Evolutionary conservation across 2,888 invertebrate genomes (phyloP), one percentile per base, ranked within the genome.

Genomic region (Podabrus alpinus): DNA sequence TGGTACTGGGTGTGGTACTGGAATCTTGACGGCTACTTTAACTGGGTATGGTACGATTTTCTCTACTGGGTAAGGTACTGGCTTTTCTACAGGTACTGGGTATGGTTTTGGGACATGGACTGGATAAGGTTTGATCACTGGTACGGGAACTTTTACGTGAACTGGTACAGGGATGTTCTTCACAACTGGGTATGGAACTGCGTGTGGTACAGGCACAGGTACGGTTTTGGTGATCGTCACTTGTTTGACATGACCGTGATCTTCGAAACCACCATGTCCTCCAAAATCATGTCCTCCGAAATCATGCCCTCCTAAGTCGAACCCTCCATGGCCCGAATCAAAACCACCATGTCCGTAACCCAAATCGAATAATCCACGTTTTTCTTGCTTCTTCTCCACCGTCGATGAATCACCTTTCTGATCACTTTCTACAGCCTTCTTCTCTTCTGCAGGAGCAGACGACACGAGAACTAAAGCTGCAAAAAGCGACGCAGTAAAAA

Each of bases 181-280:
- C 86, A 93, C 93, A n/a, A 86, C 82, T 45, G 82, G 83, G 59
- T 83, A 81, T 15, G 88, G 89, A 10, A 94, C 93, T 68, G 94
- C 93, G 86, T 94, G 77, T 79, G 89, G 89, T 74, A 88, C 88
- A 60, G 88, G 91, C 79, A 90, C 88, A 21, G 88, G 90, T 67
- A 91, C 89, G 80, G 90, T 90, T 85, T 92, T 92, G 78, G 91
- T 89, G 68, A 92, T 88, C 66, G 92, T 92, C 85, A 92, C 88
- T 79, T 84, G 81, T 68, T 74, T 74, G 61, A 74, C 70, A 15
- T 75, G 82, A 25, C 72, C 70, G 21, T 75, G 72, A 15, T 72
- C 69, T 69, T 72, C 75, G 15, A 69, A 19, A 21, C 71, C 71
- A 9, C 75, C 75, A 13, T 64, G 62, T 15, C 62, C 62, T n/a